Evolutionary conservation across 2,888 invertebrate species (phyloP), one percentile per base, ranked within the genome.

Genomic region (Apodemia zela): DNA sequence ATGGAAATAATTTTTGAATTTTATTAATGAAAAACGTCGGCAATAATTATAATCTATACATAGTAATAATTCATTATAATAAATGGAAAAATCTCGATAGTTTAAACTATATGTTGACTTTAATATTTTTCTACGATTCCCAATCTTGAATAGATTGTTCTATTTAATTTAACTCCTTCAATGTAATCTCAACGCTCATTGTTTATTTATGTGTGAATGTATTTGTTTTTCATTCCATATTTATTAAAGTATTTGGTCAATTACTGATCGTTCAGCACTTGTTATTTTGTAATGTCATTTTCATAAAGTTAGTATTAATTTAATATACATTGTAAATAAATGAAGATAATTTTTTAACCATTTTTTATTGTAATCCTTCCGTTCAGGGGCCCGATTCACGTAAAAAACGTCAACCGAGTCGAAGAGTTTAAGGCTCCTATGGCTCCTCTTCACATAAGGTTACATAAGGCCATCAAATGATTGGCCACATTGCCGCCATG

Each of bases 251-350:
- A 60, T 47, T 29, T 49, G 49, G 61, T 61, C 61, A 61, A 61
- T 57, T 62, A 62, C 25, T 17, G 61, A 62, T 29, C 33, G 57
- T 49, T 60, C 29, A 45, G 7, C 59, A 45, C n/a, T 62, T 62
- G 61, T 64, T 65, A 58, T 62, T 66, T 63, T 64, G 47, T 63
- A 61, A 8, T 57, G 51, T 59, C 60, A 63, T 60, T 61, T 60
- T 42, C 60, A 42, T 62, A 57, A n/a, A 54, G 51, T 54, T 21
- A 25, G 54, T 57, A 18, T 10, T 62, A 42, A 17, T 49, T 63
- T 64, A 60, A 65, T 54, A 15, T 66, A 60, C 78, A 75, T 71
- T 84, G 84, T 84, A 84, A 84, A 84, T 84, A 84, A 84, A 75
- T 69, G 17, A 49, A 49, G 72, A 76, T 67, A 74, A 73, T 78